Evolutionary conservation across 37 sponge, comb jelly and placozoan species (phyloP).

Genomic region (Mnemiopsis leidyi): DNA sequence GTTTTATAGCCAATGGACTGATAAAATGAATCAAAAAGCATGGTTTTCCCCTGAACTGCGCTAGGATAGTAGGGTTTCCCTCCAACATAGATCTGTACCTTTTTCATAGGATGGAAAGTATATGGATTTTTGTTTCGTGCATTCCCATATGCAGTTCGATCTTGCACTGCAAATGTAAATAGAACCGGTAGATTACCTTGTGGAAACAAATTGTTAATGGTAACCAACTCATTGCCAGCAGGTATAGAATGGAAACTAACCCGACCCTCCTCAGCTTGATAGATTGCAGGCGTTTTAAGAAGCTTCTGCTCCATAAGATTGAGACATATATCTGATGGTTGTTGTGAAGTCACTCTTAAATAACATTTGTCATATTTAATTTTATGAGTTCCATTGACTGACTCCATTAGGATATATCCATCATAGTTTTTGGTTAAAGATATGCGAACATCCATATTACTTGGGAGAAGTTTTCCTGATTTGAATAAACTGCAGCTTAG

Average conservation of each 20-base stretch:
- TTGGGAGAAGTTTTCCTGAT: not conserved
- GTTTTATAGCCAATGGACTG: not conserved
- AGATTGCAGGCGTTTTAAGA: not conserved
- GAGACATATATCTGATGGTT: not conserved
- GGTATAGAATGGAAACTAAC: slow-evolving; percentile 19
- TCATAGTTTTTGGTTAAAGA: not conserved
- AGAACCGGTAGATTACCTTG: not conserved
- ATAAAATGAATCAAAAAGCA: not conserved
- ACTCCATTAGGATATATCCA: not conserved
- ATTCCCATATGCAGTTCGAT: not conserved
- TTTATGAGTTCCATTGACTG: not conserved
- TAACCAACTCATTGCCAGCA: not conserved
- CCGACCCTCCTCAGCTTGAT: slow-evolving; percentile 31
- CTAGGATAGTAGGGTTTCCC: slow-evolving; percentile 2
- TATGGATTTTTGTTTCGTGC: slow-evolving; percentile 30
- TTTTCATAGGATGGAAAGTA: not conserved
- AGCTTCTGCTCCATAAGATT: not conserved
- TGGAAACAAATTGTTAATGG: slow-evolving; percentile 34
- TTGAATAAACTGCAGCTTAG: not conserved
- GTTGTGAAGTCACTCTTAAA: not conserved
- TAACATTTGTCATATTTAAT: not conserved
- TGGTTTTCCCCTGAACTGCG: not conserved
- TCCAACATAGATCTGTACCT: not conserved
- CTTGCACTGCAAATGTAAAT: not conserved
- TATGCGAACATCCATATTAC: not conserved